Evolutionary conservation across 2,888 invertebrate genomes (phyloP), one percentile per base, ranked within the genome.

Genomic region (Nasonovia ribisnigri): DNA sequence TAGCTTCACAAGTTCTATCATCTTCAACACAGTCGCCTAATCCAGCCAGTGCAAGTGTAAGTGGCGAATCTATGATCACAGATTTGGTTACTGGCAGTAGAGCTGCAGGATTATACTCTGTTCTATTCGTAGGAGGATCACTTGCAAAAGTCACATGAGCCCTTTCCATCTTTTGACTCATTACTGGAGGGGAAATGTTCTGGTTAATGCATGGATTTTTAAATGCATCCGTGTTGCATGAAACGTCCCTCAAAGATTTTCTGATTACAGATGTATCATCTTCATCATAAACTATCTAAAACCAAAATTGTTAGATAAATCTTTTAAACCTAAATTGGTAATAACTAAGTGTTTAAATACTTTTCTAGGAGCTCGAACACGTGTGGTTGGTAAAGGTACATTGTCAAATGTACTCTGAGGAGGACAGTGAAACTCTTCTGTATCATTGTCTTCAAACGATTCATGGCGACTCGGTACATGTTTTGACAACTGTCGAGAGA

Each of bases 61-160:
- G 24, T 86, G 93, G 93, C 0, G 93, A 93, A 84, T 93, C 93
- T 86, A 93, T 93, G 67, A 93, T 93, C 3, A 93, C 36, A 24
- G 57, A 42, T 60, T 93, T 84, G 29, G 46, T 90, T 46, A 6
- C 42, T 26, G 93, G 84, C 11, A 93, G 29, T 48, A 60, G 3
- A 86, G 48, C 93, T 36, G 26, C 46, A 86, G 90, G 84, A 84
- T 93, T 93, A 29, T 46, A n/a, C 11, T 60, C 54, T 1, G 84
- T 89, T 88, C 36, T 92, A 36, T 54, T 88, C 2, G 20, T 0
- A 84, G 93, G 84, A 57, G 36, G 3, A 24, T 93, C 89, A 5
- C 26, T 84, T 29, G 90, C 90, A 89, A 93, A 90, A 36, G 93
- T 54, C 8, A 93, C 89, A 84, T 90, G 89, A 48, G 93, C 46